Evolutionary conservation across 92 coral and sea anemone species (phyloP), one percentile per base, ranked within the genome.

Genomic region (Porites cylindrica): DNA sequence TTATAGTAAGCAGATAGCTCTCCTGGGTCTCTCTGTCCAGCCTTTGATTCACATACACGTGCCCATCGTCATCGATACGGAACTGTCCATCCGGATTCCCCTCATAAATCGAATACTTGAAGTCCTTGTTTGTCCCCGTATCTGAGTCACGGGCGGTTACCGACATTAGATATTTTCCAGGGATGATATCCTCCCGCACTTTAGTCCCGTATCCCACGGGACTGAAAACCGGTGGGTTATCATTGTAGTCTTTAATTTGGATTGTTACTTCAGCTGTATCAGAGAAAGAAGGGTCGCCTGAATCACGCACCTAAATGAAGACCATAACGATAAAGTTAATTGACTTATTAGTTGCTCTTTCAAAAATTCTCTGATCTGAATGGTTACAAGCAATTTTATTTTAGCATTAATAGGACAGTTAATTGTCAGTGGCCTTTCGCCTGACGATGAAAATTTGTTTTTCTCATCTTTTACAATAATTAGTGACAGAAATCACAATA

Each of bases 161-260:
- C 53, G 88, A 86, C 24, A 93, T 91, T 13, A 95, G 90, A 47
- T 72, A 90, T 7, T 64, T 43, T 67, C 83, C 93, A 10, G 85
- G 81, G 4, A 82, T 72, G 52, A 88, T 89, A 85, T 97, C 92
- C 69, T 97, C 99, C 10, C 68, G 61, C 82, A 97, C 91, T 43
- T 65, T 75, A 38, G 3, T 82, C 51, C 84, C 67, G 84, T 97
- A 97, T 1, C 92, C 85, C 2, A 86, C 78, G 5, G 96, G 96
- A 8, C 87, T 73, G 80, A 97, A 97, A 20, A 86, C 91, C 51
- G 99, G 99, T 1, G 98, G 91, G 72, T 91, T 85, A 68, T 97
- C 99, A 69, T 97, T 96, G 80, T 75, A 84, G 85, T 96, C 99
- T 76, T 85, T 80, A 9, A 97, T 90, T 18, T 82, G 43, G 9